Evolutionary conservation across 2,888 invertebrate genomes (phyloP).

Genomic region (Microplitis manilae): DNA sequence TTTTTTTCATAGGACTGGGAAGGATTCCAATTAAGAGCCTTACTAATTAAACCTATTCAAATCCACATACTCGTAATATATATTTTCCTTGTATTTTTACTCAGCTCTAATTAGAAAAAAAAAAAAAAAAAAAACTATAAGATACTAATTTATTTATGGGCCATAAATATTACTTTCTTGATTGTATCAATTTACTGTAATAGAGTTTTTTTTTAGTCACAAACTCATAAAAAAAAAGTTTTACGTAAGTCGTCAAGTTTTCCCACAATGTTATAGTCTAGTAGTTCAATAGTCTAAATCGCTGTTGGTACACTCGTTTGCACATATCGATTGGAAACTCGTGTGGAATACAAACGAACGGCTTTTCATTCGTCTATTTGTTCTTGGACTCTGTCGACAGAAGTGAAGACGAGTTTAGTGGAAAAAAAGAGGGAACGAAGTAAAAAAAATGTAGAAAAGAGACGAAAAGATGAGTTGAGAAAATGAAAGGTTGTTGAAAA

Average conservation of each 20-base stretch:
- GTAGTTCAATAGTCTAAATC: slow-evolving; percentile 17
- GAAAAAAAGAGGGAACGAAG: neutral
- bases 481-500: slow-evolving; percentile 32
- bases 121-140: neutral
- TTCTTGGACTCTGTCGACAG: slow-evolving; percentile 41
- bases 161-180: neutral
- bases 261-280: slow-evolving; percentile 9
- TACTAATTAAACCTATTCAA: neutral
- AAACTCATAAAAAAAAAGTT: slow-evolving; percentile 8
- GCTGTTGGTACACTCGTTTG: slow-evolving; percentile 36
- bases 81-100: neutral
- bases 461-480: neutral
- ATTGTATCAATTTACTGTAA: slow-evolving; percentile 23
- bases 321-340: slow-evolving; percentile 51
- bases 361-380: slow-evolving; percentile 56
- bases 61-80: neutral
- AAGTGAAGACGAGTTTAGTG: slow-evolving; percentile 7
- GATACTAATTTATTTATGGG: neutral
- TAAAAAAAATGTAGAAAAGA: neutral
- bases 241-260: neutral
- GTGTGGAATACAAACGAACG: slow-evolving; percentile 58
- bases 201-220: neutral
- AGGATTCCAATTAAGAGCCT: neutral
- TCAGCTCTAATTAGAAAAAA: neutral
- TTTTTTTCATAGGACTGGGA: neutral